These are phyloP conservation scores for Drosophila dives DNA, from an alignment of 2,888 invertebrate genomes.

Conservation along the genomic window DNA sequence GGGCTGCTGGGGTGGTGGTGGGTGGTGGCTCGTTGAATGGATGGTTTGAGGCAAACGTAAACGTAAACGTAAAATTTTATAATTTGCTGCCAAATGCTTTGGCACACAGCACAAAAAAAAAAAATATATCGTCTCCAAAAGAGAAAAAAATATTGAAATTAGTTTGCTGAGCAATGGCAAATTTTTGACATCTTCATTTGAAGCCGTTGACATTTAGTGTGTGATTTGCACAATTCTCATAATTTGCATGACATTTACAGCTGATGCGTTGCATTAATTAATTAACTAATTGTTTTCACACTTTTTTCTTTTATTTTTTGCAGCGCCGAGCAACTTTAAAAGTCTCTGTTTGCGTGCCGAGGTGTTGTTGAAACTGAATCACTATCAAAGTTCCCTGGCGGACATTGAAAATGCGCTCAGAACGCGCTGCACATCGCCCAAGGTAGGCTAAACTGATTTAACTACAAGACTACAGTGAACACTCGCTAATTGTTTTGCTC, in stretches of 20 bases:
- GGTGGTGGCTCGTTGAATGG: constrained; percentile 3
- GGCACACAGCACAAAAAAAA: constrained; percentile 17
- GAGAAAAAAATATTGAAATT: background rate
- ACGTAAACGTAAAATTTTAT: constrained; percentile 16
- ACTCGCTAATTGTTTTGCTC: constrained; percentile 1
- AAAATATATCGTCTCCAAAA: constrained; percentile 48
- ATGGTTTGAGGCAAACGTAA: constrained; percentile 27
- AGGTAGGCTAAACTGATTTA: constrained; percentile 84
- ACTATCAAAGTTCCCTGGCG: constrained; percentile 87
- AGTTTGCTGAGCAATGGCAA: constrained; percentile 11
- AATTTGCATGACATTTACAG: constrained; percentile 1
- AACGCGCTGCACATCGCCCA: constrained; percentile 88
- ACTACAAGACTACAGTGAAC: constrained; percentile 3
- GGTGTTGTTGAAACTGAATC: constrained; percentile 87
- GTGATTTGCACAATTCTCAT: constrained; percentile 33
- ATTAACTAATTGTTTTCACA: background rate
- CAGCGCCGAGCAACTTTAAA: constrained; percentile 88
- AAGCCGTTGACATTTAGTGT: constrained; percentile 61
- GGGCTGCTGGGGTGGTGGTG: background rate
- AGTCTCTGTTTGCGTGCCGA: constrained; percentile 88
- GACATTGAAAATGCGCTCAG: constrained; percentile 88
- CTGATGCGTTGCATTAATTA: background rate
- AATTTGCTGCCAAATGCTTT: constrained; percentile 46
- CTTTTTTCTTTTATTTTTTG: constrained; percentile 73
- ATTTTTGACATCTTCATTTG: constrained; percentile 66